A percentile compares a stretch with the other conserved stretches of the same genome.
Evolutionary conservation across 1,140 invertebrate genomes (phyloP).

Genomic region (Euura lappo): DNA sequence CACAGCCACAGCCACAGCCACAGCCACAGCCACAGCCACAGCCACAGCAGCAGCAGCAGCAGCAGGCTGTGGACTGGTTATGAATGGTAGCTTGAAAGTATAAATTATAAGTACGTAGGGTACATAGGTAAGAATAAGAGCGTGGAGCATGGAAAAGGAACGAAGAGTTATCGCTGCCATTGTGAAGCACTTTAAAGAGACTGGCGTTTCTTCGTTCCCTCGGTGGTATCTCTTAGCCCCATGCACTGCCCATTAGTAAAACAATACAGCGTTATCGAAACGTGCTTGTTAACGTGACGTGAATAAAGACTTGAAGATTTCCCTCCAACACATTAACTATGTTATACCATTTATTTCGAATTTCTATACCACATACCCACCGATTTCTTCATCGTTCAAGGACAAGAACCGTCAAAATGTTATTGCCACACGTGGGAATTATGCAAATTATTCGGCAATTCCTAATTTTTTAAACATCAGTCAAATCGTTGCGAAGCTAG

Average conservation of each 20-base stretch:
- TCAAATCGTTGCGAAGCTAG: not conserved
- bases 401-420: too few relatives aligned
- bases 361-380: too few relatives aligned
- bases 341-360: too few relatives aligned
- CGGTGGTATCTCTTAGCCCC: not conserved
- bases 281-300: slow-evolving; percentile 4
- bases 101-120: not conserved
- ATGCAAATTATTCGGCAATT: not conserved
- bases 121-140: slow-evolving; percentile 1
- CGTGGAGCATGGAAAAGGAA: not conserved
- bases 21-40: too few relatives aligned
- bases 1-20: too few relatives aligned
- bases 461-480: not conserved
- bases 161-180: slow-evolving; percentile 4
- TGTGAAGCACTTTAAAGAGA: slow-evolving; percentile 7
- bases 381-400: too few relatives aligned
- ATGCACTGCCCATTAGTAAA: not conserved
- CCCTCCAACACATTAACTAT: not conserved
- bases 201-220: not conserved
- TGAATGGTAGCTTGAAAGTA: not conserved
- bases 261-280: slow-evolving; percentile 4
- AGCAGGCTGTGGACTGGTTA: not conserved
- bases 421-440: too few relatives aligned
- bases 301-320: slow-evolving; percentile 1
- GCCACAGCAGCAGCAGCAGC: not conserved